phyloP scores from a whole-genome alignment of 2,888 invertebrate genomes.

The Eutolmus rufibarbis region DNA sequence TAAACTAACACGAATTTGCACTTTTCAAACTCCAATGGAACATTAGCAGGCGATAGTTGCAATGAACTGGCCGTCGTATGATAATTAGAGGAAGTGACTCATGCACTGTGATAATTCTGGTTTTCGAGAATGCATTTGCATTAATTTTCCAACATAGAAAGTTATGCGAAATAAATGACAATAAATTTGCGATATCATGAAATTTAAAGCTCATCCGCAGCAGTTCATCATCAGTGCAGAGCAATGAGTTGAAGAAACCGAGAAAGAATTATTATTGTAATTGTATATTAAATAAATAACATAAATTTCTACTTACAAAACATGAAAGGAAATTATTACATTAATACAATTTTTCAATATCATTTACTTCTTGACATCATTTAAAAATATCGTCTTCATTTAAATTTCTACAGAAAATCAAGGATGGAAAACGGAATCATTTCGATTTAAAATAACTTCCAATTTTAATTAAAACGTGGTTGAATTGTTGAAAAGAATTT shows the following conservation, averaged over 20 bases:
- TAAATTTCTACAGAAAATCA: too few species aligned
- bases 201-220: neutral
- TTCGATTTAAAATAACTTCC: too few species aligned
- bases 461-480: too few species aligned
- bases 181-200: neutral
- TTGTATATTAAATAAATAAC: too few species aligned
- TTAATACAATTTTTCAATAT: too few species aligned
- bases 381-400: too few species aligned
- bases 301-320: too few species aligned
- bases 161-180: neutral
- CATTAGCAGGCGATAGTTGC: neutral
- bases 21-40: neutral
- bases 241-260: neutral
- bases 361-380: too few species aligned
- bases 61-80: neutral
- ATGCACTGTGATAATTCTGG: neutral
- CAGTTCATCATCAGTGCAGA: neutral
- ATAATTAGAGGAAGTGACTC: neutral
- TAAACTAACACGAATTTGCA: neutral
- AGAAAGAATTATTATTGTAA: neutral
- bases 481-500: too few species aligned
- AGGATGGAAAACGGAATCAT: too few species aligned
- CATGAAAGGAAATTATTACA: too few species aligned
- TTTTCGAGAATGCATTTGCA: neutral
- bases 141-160: neutral